Conservation (phyloP, 2,113 vertebrate genomes). For the Harpagus bidentatus region DNA sequence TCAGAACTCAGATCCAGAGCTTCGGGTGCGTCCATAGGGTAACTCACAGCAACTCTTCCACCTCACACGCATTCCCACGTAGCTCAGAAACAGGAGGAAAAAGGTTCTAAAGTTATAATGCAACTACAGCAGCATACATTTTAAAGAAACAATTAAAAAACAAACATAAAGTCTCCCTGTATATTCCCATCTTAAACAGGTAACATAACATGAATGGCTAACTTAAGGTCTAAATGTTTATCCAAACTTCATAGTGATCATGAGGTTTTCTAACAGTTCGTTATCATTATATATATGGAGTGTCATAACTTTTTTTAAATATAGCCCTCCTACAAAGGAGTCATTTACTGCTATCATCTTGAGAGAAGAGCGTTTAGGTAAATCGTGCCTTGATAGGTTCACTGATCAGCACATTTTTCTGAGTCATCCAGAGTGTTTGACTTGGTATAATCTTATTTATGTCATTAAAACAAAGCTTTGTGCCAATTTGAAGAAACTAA, state of each 20-base stretch:
- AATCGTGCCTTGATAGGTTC: not conserved
- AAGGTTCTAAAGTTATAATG: not conserved
- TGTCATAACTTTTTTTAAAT: not conserved
- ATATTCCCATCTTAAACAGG: not conserved
- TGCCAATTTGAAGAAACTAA: not conserved
- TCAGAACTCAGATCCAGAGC: not conserved
- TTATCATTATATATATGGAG: not conserved
- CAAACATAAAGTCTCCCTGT: not conserved
- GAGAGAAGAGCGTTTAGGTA: not conserved
- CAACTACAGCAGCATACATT: not conserved
- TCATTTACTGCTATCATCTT: not conserved
- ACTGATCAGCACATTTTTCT: not conserved
- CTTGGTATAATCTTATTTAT: not conserved
- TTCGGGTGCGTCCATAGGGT: not conserved
- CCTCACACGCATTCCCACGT: fast-evolving
- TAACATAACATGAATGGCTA: not conserved
- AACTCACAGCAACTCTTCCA: not conserved
- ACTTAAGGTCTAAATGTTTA: not conserved
- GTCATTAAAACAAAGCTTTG: not conserved
- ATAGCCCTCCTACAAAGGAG: not conserved
- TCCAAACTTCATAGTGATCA: not conserved
- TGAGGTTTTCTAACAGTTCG: not conserved
- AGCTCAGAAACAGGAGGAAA: not conserved
- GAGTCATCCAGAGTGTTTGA: not conserved
- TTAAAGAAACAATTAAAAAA: not conserved